Percentiles rank a stretch among this genome's conserved stretches.
These are phyloP conservation scores for Cricetomys ansorgei DNA, from an alignment of 2,113 vertebrate species.

Conservation along the genomic window DNA sequence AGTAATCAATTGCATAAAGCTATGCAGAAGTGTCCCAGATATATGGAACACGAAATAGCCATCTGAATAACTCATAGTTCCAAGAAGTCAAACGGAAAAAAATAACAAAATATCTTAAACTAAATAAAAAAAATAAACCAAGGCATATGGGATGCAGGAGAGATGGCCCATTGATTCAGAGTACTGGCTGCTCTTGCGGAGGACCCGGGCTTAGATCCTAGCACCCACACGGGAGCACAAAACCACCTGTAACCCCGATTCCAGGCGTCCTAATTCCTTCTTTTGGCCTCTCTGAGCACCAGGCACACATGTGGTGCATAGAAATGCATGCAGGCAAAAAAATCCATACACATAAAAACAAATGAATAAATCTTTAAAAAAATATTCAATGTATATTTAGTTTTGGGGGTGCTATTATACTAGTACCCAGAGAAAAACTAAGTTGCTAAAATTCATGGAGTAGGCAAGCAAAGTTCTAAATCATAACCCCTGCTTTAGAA, in stretches of 20 bases:
- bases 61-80: background rate
- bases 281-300: too few species aligned
- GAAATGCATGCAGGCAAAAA: background rate
- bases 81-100: background rate
- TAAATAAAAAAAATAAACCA: background rate
- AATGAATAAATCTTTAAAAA: background rate
- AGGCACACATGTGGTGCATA: background rate
- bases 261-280: background rate
- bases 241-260: background rate
- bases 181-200: background rate
- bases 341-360: background rate
- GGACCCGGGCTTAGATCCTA: too few species aligned
- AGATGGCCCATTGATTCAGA: background rate
- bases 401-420: background rate
- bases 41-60: background rate
- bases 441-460: background rate
- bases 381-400: background rate
- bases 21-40: background rate
- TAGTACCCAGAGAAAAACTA: background rate
- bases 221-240: too few species aligned
- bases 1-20: background rate
- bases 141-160: background rate
- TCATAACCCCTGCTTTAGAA: background rate
- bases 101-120: background rate
- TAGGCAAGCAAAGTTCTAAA: background rate